Conservation (phyloP, 2,888 invertebrate species). For the Himalopsyche tibetana region DNA sequence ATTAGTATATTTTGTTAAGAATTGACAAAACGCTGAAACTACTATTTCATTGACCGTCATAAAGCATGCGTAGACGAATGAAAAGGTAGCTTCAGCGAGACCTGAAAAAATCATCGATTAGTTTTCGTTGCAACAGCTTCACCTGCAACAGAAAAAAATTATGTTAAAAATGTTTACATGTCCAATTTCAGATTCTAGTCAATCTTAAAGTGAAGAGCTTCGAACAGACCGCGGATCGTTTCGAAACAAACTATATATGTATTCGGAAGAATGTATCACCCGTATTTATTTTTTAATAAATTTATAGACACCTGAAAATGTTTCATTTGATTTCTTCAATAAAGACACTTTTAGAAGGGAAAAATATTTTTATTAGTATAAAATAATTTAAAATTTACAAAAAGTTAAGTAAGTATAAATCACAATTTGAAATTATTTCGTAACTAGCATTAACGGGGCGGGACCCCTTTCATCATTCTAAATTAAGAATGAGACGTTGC, state of each 20-base stretch:
- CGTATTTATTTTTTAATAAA: conserved; percentile 34
- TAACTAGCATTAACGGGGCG: not conserved
- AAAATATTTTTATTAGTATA: conserved; percentile 36
- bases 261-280: not conserved
- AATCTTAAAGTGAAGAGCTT: conserved; percentile 44
- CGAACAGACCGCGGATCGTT: not conserved
- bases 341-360: conserved; percentile 5
- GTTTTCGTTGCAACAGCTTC: conserved; percentile 44
- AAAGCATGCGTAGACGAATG: conserved; percentile 27
- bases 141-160: conserved; percentile 59
- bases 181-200: conserved; percentile 60
- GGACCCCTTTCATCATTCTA: not conserved
- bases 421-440: conserved; percentile 17
- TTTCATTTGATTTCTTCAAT: not conserved
- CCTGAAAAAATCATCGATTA: conserved; percentile 56
- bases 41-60: conserved; percentile 39
- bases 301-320: conserved; percentile 35
- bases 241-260: not conserved
- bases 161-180: conserved; percentile 53
- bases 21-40: conserved; percentile 52
- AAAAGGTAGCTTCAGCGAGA: conserved; percentile 49
- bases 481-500: conserved; percentile 8
- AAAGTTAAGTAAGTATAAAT: conserved; percentile 45
- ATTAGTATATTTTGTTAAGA: conserved; percentile 65
- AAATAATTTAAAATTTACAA: conserved; percentile 32